Conservation (phyloP, 2,888 invertebrate species). For the Acanthosepion lycidas region DNA sequence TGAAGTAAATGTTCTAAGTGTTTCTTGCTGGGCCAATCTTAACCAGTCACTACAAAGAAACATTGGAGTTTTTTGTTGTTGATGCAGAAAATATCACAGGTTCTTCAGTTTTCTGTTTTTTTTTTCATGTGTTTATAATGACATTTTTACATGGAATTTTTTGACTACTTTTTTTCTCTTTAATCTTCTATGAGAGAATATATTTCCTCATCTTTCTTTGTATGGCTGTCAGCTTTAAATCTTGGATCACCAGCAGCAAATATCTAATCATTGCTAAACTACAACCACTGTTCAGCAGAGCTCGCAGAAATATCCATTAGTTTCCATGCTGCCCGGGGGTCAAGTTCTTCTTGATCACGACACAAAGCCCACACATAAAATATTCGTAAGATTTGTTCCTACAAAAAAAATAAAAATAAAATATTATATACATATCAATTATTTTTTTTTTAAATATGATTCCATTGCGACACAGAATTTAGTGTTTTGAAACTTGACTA, state of each 20-base stretch:
- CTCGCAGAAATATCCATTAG: constrained; percentile 82
- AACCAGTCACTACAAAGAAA: neutral
- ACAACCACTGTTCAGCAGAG: constrained; percentile 67
- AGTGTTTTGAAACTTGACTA: too few species aligned
- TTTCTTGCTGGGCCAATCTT: neutral
- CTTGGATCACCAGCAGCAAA: too few species aligned
- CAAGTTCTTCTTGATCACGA: constrained; percentile 92
- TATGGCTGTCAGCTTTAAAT: neutral
- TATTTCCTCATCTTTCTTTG: neutral
- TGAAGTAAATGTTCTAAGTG: neutral
- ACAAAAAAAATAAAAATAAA: constrained; percentile 52
- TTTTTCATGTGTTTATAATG: neutral
- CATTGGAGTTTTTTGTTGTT: neutral
- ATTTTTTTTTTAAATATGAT: too few species aligned
- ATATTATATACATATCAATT: neutral
- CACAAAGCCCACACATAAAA: constrained; percentile 99
- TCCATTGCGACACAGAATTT: too few species aligned
- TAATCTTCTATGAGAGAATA: neutral
- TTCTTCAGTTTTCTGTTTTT: neutral
- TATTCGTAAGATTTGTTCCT: constrained; percentile 93
- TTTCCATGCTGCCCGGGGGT: constrained; percentile 96
- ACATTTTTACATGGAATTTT: neutral
- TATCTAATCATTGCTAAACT: neutral
- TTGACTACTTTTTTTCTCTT: neutral
- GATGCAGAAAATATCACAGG: neutral